Evolutionary conservation across 2,797 vertebrate species (phyloP), one percentile per base, ranked within the genome.

Genomic region (Scleropages formosus): DNA sequence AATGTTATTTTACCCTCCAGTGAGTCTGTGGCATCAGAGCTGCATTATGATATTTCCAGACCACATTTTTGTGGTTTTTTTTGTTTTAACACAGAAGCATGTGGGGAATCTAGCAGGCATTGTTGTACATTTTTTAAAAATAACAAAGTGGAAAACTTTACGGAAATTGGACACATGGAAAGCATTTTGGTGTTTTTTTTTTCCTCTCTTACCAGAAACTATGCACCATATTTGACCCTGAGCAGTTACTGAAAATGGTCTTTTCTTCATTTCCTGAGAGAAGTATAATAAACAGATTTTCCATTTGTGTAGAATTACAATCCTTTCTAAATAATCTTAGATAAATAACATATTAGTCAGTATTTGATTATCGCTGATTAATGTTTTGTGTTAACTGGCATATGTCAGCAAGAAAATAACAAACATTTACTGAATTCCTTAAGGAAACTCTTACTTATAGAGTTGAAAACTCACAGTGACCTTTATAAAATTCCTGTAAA

Each of bases 81-180:
- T 58, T n/a, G 49, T 63, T 24, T 49, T 53, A 56, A 24, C 18
- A 59, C 61, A 22, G 31, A 73, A 60, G 56, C 13, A 73, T 56
- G 47, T 24, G 74, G 10, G 10, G 22, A 74, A 66, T 66, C 16
- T 53, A 74, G 62, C 16, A 39, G 12, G n/a, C 26, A 58, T 66
- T 68, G 46, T 22, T 53, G 65, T 74, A 27, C 22, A 20, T 20
- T 22, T 56, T 66, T 64, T 46, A 31, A 66, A 64, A 65, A 39
- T 31, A n/a, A 53, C 39, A 44, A 74, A 66, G 56, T 22, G 1
- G 66, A 22, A 7, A 10, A 12, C 20, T 67, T 59, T 31, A 75
- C 67, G 64, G 64, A 46, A 22, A 22, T 15, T 49, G 20, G 46
- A 59, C 64, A 67, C 67, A 56, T 68, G 64, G 74, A 67, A 67